phyloP scores from a whole-genome alignment of 2,888 invertebrate genomes.

The Pristionchus maxplancki region DNA sequence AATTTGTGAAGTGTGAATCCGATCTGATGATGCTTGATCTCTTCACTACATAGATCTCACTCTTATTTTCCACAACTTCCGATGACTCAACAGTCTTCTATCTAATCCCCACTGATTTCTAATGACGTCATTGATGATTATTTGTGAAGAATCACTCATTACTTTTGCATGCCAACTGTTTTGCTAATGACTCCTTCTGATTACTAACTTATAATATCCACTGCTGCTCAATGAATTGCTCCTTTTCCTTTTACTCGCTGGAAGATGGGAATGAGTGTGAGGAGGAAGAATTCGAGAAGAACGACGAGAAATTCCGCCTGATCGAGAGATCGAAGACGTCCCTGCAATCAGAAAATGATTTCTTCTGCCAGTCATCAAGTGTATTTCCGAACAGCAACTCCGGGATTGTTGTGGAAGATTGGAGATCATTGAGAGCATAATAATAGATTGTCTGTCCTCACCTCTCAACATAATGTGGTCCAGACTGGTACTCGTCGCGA shows the following conservation, averaged over 20 bases:
- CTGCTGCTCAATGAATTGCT: constrained; percentile 40
- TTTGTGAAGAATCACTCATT: neutral
- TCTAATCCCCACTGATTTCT: neutral
- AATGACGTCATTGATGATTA: neutral
- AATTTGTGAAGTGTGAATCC: no score
- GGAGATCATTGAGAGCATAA: no score
- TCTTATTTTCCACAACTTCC: no score
- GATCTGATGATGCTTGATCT: no score
- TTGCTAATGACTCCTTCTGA: neutral
- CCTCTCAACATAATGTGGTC: constrained; percentile 42
- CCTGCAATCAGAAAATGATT: neutral
- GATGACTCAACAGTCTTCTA: no score
- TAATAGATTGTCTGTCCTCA: neutral
- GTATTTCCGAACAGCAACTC: no score
- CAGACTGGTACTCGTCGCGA: constrained; percentile 47
- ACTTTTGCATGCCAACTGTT: no score
- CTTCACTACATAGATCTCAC: no score
- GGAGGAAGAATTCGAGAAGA: constrained; percentile 45
- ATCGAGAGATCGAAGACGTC: neutral
- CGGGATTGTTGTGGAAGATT: no score
- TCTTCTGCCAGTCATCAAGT: no score
- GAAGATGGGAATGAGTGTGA: constrained; percentile 4
- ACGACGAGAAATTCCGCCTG: constrained; percentile 49
- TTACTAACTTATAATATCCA: constrained; percentile 32
- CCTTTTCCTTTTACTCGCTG: constrained; percentile 30